Conservation (phyloP, 2,888 invertebrate species). For the Eupithecia dodoneata region DNA sequence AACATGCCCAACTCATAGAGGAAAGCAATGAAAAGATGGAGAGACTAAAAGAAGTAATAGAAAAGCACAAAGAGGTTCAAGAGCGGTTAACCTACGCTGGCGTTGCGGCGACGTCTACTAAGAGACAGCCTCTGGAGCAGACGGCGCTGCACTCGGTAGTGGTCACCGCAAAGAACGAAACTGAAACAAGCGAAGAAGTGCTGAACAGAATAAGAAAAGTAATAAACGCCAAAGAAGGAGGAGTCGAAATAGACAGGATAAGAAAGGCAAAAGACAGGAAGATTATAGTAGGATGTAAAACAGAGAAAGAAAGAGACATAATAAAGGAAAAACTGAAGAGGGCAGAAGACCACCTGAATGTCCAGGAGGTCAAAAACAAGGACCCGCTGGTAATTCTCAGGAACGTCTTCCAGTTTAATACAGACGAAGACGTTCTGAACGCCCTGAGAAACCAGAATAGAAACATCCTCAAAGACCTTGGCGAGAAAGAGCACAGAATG, state of each 20-base stretch:
- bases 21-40: slow-evolving; percentile 5
- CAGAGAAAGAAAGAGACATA: slow-evolving; percentile 24
- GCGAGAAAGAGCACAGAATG: background rate
- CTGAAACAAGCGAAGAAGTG: slow-evolving; percentile 30
- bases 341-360: slow-evolving; percentile 13
- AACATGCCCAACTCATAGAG: background rate
- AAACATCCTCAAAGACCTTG: background rate
- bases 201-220: slow-evolving; percentile 23
- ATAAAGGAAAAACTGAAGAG: slow-evolving; percentile 22
- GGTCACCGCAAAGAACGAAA: slow-evolving; percentile 18
- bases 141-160: slow-evolving; percentile 34
- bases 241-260: slow-evolving; percentile 26
- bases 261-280: slow-evolving; percentile 35
- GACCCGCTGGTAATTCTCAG: slow-evolving; percentile 28
- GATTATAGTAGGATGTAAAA: slow-evolving; percentile 26
- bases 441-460: background rate
- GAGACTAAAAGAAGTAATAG: background rate
- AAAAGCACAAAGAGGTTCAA: background rate
- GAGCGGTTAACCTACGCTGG: slow-evolving; percentile 15
- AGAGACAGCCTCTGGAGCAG: background rate
- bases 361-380: slow-evolving; percentile 35
- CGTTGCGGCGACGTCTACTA: background rate
- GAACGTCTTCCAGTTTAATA: slow-evolving; percentile 29
- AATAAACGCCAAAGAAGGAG: slow-evolving; percentile 30
- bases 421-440: slow-evolving; percentile 1